Conservation (phyloP, 2,888 invertebrate genomes). For the Julus scandinavius region DNA sequence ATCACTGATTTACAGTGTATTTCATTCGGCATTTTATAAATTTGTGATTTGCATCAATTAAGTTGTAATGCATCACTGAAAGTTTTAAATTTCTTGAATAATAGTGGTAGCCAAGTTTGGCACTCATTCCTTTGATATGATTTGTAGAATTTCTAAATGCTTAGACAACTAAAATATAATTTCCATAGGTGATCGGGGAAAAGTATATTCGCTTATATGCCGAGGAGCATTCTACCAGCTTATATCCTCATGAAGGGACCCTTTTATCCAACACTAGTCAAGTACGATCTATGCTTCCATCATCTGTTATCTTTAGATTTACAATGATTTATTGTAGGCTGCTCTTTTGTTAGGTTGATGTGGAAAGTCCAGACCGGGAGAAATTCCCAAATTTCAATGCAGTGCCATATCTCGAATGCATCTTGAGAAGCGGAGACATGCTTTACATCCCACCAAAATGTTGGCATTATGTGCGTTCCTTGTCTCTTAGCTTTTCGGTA, state of each 20-base stretch:
- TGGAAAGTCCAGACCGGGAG: conserved; percentile 77
- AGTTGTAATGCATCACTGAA: too few species aligned
- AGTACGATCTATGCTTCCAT: conserved; percentile 61
- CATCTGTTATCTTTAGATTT: background rate
- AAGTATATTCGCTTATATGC: conserved; percentile 89
- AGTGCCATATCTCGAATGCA: conserved; percentile 64
- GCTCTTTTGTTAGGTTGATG: conserved; percentile 73
- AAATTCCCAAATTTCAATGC: conserved; percentile 76
- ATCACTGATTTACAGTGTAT: too few species aligned
- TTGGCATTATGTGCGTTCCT: conserved; percentile 96
- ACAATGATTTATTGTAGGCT: background rate
- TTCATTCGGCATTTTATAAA: too few species aligned
- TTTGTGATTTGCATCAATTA: too few species aligned
- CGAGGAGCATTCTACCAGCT: conserved; percentile 73
- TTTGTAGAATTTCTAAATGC: conserved; percentile 36
- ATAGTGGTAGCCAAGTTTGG: too few species aligned
- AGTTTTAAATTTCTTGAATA: too few species aligned
- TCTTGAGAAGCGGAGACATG: conserved; percentile 78
- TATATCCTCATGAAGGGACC: conserved; percentile 83
- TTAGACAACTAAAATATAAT: too few species aligned
- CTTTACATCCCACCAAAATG: conserved; percentile 93
- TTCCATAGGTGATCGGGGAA: conserved; percentile 74
- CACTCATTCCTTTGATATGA: too few species aligned
- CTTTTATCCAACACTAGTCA: conserved; percentile 90
- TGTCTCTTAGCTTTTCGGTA: conserved; percentile 91